Evolutionary conservation across 2,888 invertebrate species (phyloP).

Genomic region (Myopa tessellatipennis): DNA sequence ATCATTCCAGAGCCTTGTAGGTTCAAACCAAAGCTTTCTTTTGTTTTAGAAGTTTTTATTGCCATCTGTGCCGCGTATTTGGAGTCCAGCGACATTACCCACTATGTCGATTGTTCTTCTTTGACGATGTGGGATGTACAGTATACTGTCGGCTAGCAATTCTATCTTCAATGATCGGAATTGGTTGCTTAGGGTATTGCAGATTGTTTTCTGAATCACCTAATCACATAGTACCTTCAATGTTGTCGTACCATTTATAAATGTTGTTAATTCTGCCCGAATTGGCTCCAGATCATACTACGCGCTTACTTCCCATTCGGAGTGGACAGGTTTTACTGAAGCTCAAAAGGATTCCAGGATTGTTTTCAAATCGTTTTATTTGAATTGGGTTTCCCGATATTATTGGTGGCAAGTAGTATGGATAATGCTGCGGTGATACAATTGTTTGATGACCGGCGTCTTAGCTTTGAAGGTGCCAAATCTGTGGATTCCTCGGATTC

Average conservation of each 20-base stretch:
- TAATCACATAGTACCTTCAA: not conserved
- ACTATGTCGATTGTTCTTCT: not conserved
- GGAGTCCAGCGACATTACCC: constrained; percentile 28
- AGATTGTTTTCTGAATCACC: not conserved
- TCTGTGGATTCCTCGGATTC: not conserved
- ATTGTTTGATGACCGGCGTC: not conserved
- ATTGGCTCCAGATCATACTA: not conserved
- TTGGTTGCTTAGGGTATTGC: not conserved
- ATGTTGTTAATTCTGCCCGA: not conserved
- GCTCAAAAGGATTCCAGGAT: too few relatives aligned
- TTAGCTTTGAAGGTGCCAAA: not conserved
- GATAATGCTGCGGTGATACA: not conserved
- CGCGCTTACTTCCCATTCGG: too few relatives aligned
- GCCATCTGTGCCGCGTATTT: constrained; percentile 29
- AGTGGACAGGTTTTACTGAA: too few relatives aligned
- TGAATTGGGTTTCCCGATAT: not conserved
- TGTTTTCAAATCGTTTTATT: too few relatives aligned
- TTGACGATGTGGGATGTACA: not conserved
- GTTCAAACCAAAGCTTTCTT: not conserved
- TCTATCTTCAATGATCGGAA: not conserved
- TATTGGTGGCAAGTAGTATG: not conserved
- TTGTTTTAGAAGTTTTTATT: constrained; percentile 15
- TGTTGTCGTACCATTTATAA: not conserved
- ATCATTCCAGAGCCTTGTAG: constrained; percentile 1
- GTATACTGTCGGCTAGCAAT: not conserved